Evolutionary conservation across 2,113 vertebrate species (phyloP), one percentile per base, ranked within the genome.

Genomic region (Cheirogaleus medius): DNA sequence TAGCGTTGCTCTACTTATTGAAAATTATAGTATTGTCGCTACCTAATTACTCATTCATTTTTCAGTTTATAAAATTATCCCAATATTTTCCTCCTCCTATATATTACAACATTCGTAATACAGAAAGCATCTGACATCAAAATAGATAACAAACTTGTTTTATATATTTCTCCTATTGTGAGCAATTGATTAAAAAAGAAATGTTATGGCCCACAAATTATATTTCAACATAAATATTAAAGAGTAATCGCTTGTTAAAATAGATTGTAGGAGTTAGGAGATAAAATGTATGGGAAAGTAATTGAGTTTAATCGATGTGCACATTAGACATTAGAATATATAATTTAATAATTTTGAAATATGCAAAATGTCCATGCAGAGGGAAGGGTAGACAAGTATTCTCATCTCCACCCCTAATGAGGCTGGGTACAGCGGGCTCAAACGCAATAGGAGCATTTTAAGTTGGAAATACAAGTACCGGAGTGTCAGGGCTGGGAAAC

Each of bases 1-100:
- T 42, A 34, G 12, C 15, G 1, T 92, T 95, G 71, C 88, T 95
- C 37, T 87, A 54, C 89, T 97, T 95, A 96, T 94, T 96, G 97
- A 69, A 39, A 37, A 60, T 25, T 87, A 66, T 0, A 60, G 8
- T 47, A 20, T 78, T 25, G 10, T 6, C 49, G 14, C 29, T 52
- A 32, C 58, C 8, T 66, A 82, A 42, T 87, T 44, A 69, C 14
- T 54, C 42, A 44, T 9, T 44, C 21, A 32, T 44, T 74, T 74
- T 77, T 58, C 34, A 49, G n/a, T 64, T 71, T 60, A 64, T 27
- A 7, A 92, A 93, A 68, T 71, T 77, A 83, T 58, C 39, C 4
- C 20, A 68, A 7, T 32, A 71, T 52, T 80, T 91, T 13, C 8
- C 42, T 83, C 18, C 3, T 52, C 14, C 1, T 49, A 47, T 47